Percentiles rank a stretch among this genome's conserved stretches.
Conservation (phyloP, 2,797 vertebrate species). For the Hafferia zeledoni region DNA sequence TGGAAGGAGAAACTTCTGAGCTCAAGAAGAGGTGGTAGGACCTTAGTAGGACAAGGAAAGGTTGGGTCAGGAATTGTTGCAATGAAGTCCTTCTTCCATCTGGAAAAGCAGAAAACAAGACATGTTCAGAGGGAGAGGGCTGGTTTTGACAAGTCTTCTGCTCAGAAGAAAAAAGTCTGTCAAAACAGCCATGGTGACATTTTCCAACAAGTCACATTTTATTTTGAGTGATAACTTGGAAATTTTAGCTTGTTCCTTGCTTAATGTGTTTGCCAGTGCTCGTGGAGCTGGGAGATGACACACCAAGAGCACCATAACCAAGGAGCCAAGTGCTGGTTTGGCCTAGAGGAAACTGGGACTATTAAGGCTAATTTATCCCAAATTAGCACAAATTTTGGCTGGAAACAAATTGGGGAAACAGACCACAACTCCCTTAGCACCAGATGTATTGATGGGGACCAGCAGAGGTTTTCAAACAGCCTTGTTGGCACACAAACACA, state of each 20-base stretch:
- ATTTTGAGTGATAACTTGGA: conserved; percentile 15
- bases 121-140: not conserved
- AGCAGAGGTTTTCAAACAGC: fast-evolving
- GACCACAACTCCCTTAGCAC: not conserved
- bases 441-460: fast-evolving
- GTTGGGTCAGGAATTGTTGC: not conserved
- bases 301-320: not conserved
- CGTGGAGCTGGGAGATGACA: not conserved
- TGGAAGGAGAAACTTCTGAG: not conserved
- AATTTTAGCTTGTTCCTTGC: conserved; percentile 18
- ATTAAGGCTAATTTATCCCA: not conserved
- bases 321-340: not conserved
- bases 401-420: not conserved
- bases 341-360: not conserved
- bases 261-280: not conserved
- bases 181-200: conserved; percentile 52
- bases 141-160: conserved; percentile 16
- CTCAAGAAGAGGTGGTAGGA: not conserved
- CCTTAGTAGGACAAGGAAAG: not conserved
- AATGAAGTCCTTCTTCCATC: not conserved
- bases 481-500: not conserved
- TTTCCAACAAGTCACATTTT: conserved; percentile 41
- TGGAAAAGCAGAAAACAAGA: not conserved
- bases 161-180: conserved; percentile 16
- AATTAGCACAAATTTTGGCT: not conserved